These are phyloP conservation scores for Trogon melanurus DNA, from an alignment of 2,113 vertebrate species.

Conservation along the genomic window DNA sequence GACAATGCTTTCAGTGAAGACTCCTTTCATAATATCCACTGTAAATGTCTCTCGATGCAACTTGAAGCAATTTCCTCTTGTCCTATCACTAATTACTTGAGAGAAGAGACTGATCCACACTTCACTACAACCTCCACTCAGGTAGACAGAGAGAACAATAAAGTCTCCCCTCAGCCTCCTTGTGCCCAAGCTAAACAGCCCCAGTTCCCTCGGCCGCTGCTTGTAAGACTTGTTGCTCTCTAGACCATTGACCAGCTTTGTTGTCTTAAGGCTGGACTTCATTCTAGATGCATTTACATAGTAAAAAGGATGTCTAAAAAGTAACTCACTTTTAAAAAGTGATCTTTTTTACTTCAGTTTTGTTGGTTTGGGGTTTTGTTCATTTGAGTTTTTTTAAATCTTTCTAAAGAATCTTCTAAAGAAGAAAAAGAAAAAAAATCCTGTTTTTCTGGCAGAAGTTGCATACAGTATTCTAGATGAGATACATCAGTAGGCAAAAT, in stretches of 20 bases:
- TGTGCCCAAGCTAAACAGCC: not conserved
- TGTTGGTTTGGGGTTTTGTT: too few relatives aligned
- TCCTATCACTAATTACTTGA: not conserved
- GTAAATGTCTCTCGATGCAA: not conserved
- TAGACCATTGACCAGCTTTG: not conserved
- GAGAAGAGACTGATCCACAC: rapidly evolving
- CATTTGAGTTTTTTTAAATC: too few relatives aligned
- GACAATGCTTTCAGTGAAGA: not conserved
- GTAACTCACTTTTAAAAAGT: too few relatives aligned
- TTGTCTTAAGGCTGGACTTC: too few relatives aligned
- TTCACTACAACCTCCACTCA: not conserved
- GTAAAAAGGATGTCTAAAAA: too few relatives aligned
- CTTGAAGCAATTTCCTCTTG: not conserved
- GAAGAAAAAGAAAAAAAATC: not conserved
- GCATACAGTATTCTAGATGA: not conserved
- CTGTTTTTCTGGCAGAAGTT: not conserved
- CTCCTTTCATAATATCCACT: not conserved
- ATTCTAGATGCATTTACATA: too few relatives aligned
- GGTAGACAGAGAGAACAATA: too few relatives aligned
- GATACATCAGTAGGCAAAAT: not conserved
- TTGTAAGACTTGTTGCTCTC: not conserved
- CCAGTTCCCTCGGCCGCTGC: rapidly evolving
- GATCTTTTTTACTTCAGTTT: too few relatives aligned
- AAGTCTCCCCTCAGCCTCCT: not conserved
- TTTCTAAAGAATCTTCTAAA: too few relatives aligned